A percentile compares a stretch with the other conserved stretches of the same genome.
Conservation (phyloP, 2,113 vertebrate species). For the Petroica traversi region DNA sequence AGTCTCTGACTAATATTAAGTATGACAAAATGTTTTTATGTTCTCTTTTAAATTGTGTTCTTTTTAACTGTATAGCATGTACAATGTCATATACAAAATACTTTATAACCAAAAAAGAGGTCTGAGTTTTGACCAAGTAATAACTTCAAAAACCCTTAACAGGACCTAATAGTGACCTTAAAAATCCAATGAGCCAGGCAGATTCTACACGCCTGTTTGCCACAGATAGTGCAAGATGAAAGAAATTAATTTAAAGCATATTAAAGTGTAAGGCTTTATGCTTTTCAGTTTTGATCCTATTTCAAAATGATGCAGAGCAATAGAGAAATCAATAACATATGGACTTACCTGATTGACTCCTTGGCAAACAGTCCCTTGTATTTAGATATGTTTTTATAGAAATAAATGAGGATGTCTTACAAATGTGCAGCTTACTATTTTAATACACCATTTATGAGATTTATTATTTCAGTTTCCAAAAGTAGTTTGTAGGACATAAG, state of each 20-base stretch:
- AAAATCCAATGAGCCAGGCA: not conserved
- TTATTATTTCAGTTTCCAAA: conserved; percentile 45
- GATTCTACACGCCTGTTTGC: not conserved
- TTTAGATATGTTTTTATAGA: not conserved
- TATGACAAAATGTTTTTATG: not conserved
- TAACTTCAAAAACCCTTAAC: not conserved
- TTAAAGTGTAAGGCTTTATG: conserved; percentile 9
- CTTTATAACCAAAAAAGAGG: not conserved
- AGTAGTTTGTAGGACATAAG: conserved; percentile 13
- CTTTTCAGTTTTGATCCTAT: conserved; percentile 16
- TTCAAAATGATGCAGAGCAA: conserved; percentile 20
- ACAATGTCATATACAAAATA: not conserved
- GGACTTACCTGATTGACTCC: not conserved
- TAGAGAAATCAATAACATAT: conserved; percentile 28
- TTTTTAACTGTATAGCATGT: not conserved
- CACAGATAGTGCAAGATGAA: not conserved
- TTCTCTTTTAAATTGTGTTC: not conserved
- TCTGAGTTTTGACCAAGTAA: not conserved
- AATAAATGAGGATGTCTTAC: not conserved
- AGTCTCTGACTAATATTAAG: not conserved
- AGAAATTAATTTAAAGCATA: conserved; percentile 4
- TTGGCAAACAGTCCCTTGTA: not conserved
- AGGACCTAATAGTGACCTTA: not conserved
- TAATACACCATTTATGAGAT: not conserved
- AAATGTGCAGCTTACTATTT: conserved; percentile 31